Conservation (phyloP, 1,140 invertebrate genomes). For the Helicoverpa armigera region DNA sequence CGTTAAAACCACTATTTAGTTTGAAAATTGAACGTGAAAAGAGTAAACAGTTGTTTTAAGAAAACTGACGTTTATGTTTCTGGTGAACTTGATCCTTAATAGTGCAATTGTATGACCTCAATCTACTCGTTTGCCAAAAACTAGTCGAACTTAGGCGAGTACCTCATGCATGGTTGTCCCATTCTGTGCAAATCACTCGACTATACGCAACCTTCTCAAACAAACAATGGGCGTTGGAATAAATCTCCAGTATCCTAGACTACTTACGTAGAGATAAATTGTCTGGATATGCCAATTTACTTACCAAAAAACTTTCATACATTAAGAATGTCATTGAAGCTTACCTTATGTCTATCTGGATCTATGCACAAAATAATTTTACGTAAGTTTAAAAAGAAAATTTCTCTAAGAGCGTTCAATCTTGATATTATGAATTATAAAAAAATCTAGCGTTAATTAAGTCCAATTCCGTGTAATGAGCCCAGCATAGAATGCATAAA, state of each 20-base stretch:
- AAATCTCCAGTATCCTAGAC: constrained; percentile 43
- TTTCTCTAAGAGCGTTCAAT: not conserved
- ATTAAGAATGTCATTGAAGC: not conserved
- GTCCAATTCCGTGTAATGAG: constrained; percentile 2
- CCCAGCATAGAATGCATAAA: constrained; percentile 8
- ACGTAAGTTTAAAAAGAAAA: too few relatives aligned
- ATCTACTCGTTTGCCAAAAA: constrained; percentile 31
- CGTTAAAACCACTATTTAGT: too few relatives aligned
- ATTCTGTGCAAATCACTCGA: constrained; percentile 45
- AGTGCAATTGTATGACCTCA: constrained; percentile 9
- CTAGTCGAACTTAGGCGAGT: constrained; percentile 15
- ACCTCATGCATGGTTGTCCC: constrained; percentile 21
- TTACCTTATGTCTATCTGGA: not conserved
- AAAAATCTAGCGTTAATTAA: not conserved
- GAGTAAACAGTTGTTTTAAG: too few relatives aligned
- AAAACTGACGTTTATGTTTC: too few relatives aligned
- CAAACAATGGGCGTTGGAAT: constrained; percentile 52
- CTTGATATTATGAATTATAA: too few relatives aligned
- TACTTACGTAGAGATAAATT: constrained; percentile 29
- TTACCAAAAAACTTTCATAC: constrained; percentile 2
- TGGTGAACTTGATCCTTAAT: not conserved
- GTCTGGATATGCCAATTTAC: constrained; percentile 35
- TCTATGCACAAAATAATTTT: too few relatives aligned
- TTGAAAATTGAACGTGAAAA: too few relatives aligned
- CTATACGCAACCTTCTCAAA: constrained; percentile 52